Base-by-base conservation (phyloP, 2,888 invertebrate species). In the Stenurella melanura region DNA sequence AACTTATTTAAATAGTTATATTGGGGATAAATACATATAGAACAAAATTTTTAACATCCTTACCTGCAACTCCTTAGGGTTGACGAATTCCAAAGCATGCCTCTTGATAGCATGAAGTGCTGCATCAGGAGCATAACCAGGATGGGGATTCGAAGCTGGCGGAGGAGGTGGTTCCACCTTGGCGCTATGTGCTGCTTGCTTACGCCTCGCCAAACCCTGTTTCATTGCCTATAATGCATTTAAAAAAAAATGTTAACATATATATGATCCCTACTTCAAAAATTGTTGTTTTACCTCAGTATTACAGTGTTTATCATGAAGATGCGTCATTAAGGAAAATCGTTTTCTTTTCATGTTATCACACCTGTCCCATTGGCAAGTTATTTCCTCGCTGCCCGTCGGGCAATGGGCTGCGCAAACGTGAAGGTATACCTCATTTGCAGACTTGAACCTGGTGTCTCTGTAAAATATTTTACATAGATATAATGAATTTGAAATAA, bases 21-120 rank as follows among this genome's bases (percentile, higher is more conserved):
- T 9, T 6, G 30, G 9, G 0, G 7, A 34, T 34, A 34, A 9
- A 34, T 34, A 34, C 26, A 26, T 34, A 2, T 34, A 6, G 21
- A 7, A 34, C 9, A 9, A 34, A 6, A 34, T 34, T 2, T 34
- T 5, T n/a, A 50, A n/a, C 3, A 78, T 66, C 84, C 86, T 90
- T 90, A 96, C 96, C 94, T 96, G 95, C 34, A 97, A 91, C 87
- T 98, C 97, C 86, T 97, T 95, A 0, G 96, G 95, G 90, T 96
- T 96, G 82, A 96, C 94, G 90, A 95, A 96, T 83, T 97, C 97
- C 21, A 96, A 92, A 10, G 98, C 96, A 89, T 99, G 99, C 82
- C 99, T 93, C 88, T 97, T 96, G 78, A 99, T 97, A 0, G 99
- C 99, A 83, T 98, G 98, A 81, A 97, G 92, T 3, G 99, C 99